Conservation (phyloP, 2,797 vertebrate genomes). For the Falco novaeseelandiae region DNA sequence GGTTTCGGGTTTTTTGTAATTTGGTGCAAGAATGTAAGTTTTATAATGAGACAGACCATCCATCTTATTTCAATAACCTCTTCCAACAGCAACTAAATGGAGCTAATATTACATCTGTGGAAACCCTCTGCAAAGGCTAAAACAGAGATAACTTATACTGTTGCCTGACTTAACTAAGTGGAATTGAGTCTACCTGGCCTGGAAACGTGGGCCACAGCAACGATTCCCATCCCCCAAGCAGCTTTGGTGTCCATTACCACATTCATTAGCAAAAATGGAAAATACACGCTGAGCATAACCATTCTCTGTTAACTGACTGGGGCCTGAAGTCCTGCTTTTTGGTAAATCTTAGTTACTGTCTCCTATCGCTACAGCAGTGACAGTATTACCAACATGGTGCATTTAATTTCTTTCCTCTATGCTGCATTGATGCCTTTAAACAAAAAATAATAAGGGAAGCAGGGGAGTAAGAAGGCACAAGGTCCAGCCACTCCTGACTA, state of each 20-base stretch:
- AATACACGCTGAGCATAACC: not conserved
- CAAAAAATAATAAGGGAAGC: not conserved
- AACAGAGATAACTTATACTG: not conserved
- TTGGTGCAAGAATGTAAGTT: not conserved
- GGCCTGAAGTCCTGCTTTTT: not conserved
- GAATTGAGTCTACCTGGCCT: not conserved
- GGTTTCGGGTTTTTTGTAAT: not conserved
- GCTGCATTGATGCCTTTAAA: not conserved
- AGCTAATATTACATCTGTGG: not conserved
- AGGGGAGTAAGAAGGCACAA: not conserved
- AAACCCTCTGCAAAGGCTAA: not conserved
- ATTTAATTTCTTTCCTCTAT: not conserved
- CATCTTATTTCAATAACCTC: not conserved
- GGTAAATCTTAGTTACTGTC: not conserved
- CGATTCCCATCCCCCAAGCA: accelerated
- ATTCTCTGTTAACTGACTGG: accelerated
- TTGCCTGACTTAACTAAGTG: not conserved
- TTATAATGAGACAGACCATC: not conserved
- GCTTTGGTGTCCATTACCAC: not conserved
- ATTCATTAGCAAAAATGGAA: not conserved
- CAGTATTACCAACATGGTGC: not conserved
- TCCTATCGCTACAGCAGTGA: not conserved
- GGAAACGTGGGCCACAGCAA: not conserved
- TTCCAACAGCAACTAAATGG: not conserved
- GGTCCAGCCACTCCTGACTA: not conserved